A percentile compares a stretch with the other conserved stretches of the same genome.
These are phyloP conservation scores for Cherax quadricarinatus DNA, from an alignment of 1,140 invertebrate genomes.

Conservation along the genomic window DNA sequence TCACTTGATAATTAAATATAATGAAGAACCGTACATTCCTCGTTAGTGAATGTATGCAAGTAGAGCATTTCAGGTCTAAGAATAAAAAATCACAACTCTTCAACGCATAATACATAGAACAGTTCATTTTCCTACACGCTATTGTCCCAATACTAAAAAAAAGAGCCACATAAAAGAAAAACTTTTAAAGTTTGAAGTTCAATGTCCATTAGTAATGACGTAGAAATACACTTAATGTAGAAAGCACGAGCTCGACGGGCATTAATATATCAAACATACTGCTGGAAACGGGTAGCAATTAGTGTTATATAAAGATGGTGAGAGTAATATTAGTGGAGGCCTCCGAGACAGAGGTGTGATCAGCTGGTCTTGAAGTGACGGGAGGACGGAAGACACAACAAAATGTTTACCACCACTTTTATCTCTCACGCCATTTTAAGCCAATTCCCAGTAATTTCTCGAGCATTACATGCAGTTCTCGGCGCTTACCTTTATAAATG, in stretches of 20 bases:
- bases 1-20: too few species aligned
- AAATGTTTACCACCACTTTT: conserved; percentile 31
- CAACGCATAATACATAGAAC: too few species aligned
- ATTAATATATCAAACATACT: not conserved
- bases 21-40: too few species aligned
- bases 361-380: conserved; percentile 54
- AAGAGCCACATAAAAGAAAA: too few species aligned
- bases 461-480: not conserved
- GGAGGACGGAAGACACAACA: conserved; percentile 45
- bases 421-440: not conserved
- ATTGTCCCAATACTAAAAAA: too few species aligned
- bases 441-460: not conserved
- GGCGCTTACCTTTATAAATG: conserved; percentile 34
- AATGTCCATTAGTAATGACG: not conserved
- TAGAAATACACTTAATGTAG: not conserved
- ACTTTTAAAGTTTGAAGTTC: too few species aligned
- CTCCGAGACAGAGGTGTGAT: not conserved
- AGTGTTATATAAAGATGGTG: too few species aligned
- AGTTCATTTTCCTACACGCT: too few species aligned
- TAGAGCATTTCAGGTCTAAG: too few species aligned
- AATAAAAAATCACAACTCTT: too few species aligned
- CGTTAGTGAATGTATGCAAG: too few species aligned
- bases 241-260: not conserved
- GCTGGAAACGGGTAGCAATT: not conserved
- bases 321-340: too few species aligned